Percentiles rank a stretch among this genome's conserved stretches.
Evolutionary conservation across 2,113 vertebrate genomes (phyloP).

Genomic region (Plotosus lineatus): DNA sequence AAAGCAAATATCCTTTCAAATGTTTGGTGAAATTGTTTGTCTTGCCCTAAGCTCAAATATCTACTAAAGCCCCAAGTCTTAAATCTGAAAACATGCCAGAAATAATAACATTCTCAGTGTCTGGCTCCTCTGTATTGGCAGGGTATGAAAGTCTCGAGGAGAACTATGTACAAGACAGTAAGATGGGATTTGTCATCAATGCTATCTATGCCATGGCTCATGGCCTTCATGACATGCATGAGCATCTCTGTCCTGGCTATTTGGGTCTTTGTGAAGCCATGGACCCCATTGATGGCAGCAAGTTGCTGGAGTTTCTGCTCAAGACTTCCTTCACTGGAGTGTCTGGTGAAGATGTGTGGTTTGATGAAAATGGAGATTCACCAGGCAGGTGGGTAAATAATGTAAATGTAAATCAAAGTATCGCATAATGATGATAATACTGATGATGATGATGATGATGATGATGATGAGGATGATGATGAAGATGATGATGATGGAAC

Average conservation of each 20-base stretch:
- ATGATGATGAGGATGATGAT: not conserved
- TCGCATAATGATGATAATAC: not conserved
- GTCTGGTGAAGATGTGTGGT: constrained; percentile 95
- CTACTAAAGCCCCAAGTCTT: not conserved
- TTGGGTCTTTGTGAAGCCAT: constrained; percentile 90
- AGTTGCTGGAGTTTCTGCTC: constrained; percentile 90
- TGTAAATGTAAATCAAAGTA: not conserved
- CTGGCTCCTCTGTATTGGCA: constrained; percentile 60
- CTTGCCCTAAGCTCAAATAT: constrained; percentile 1
- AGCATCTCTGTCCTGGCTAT: constrained; percentile 81
- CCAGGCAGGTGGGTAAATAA: constrained; percentile 84
- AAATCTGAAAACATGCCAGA: not conserved
- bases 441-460: not conserved
- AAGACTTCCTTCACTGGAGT: constrained; percentile 88
- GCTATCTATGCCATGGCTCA: constrained; percentile 98
- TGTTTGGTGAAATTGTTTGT: constrained; percentile 1
- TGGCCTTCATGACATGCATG: constrained; percentile 92
- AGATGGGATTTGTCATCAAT: constrained; percentile 99
- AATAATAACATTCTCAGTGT: not conserved
- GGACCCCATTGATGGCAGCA: constrained; percentile 92
- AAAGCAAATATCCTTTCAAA: not conserved
- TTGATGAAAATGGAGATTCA: constrained; percentile 95
- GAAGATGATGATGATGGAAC: not conserved
- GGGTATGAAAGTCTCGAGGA: constrained; percentile 95
- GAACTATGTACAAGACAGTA: constrained; percentile 98